Evolutionary conservation across 2,113 vertebrate species (phyloP), one percentile per base, ranked within the genome.

Genomic region (Cettia cetti): DNA sequence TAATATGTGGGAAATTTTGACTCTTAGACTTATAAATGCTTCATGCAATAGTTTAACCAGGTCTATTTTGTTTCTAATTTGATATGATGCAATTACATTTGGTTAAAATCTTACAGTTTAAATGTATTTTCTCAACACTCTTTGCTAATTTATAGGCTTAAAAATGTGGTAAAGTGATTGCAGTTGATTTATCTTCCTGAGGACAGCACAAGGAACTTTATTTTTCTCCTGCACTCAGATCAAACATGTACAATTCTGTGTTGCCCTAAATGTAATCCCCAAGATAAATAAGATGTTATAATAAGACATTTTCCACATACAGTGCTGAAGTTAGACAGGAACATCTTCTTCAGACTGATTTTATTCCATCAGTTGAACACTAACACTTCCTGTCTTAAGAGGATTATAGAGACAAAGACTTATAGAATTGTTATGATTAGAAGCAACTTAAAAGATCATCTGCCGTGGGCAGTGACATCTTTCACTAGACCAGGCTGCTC

Each of bases 1-100:
- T 27, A 42, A n/a, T 44, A 50, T 27, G 10, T 14, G 5, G 1
- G 0, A 3, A 1, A 4, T 5, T 80, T 82, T n/a, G 9, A 54
- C 18, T 59, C 13, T 52, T 72, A 71, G 28, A 66, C 7, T 9
- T 71, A 17, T 37, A 63, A 72, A 13, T 80, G 27, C 13, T 33
- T 44, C 1, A 4, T 71, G 19, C 82, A 30, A 31, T 16, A 52
- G 9, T 39, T 82, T 57, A 79, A 39, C 17, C 82, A 11, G 5
- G 11, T n/a, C 10, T 61, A 6, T 28, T 87, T 82, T 63, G 13
- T 35, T 93, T 79, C 40, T 45, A 40, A 45, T 78, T 71, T 61
- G 10, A 61, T 75, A 30, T n/a, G 7, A 31, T 22, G 2, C 14
- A 66, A 82, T 28, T 61, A 54, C 3, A 42, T 71, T 8, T 64